Conservation (phyloP, 2,113 vertebrate genomes). For the Gasterosteus aculeatus region DNA sequence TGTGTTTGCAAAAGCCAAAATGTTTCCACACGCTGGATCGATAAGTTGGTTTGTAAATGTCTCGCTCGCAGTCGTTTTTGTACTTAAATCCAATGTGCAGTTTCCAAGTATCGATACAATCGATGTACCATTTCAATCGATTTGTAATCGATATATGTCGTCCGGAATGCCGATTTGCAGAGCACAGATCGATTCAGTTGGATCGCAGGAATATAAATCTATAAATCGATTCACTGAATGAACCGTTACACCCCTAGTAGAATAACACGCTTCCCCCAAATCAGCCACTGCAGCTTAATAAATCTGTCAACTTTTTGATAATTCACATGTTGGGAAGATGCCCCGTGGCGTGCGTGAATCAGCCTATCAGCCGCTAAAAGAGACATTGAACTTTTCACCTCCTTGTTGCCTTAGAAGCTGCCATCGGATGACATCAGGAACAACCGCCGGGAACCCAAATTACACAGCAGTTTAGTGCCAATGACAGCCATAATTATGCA, state of each 20-base stretch:
- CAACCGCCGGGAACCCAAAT: slow-evolving; percentile 76
- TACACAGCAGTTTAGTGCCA: slow-evolving; percentile 74
- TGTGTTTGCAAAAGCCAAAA: no score
- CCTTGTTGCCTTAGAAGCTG: slow-evolving; percentile 62
- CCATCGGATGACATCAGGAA: slow-evolving; percentile 70
- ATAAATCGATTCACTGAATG: no score
- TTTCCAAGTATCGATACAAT: no score
- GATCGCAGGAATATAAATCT: no score
- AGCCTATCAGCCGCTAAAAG: slow-evolving; percentile 51
- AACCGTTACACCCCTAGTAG: background rate
- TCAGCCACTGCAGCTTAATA: slow-evolving; percentile 6
- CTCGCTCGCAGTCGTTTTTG: no score
- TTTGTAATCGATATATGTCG: no score
- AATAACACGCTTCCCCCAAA: background rate
- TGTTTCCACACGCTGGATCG: no score
- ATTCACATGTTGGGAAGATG: slow-evolving; percentile 4
- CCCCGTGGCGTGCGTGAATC: slow-evolving; percentile 36
- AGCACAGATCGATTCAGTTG: no score
- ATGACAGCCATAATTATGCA: slow-evolving; percentile 80
- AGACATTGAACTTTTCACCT: slow-evolving; percentile 79
- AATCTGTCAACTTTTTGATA: slow-evolving; percentile 30
- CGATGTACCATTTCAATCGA: no score
- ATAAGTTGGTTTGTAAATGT: no score
- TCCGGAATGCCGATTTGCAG: no score
- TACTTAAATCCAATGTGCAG: no score